Percentiles rank a stretch among this genome's conserved stretches.
Conservation (phyloP, 53 echinoderm and acorn worm genomes). For the Arbacia lixula region DNA sequence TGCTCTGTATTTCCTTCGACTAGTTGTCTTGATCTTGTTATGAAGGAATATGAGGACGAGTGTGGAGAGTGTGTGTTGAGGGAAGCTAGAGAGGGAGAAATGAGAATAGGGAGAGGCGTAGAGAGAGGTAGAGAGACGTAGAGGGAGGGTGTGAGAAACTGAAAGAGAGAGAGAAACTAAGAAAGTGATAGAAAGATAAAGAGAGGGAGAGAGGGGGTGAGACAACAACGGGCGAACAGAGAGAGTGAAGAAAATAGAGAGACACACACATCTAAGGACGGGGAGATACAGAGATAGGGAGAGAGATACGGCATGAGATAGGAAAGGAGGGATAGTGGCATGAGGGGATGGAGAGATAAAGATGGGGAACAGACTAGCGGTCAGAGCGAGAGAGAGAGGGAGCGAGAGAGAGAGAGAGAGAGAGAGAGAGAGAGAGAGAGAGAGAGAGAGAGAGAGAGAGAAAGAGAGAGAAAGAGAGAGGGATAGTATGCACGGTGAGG, state of each 20-base stretch:
- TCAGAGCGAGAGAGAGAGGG: background rate
- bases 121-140: too few species aligned
- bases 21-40: too few species aligned
- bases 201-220: slow-evolving; percentile 4
- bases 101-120: too few species aligned
- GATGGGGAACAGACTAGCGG: too few species aligned
- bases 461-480: too few species aligned
- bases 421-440: background rate
- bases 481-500: too few species aligned
- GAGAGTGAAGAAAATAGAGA: background rate
- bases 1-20: too few species aligned
- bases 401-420: background rate
- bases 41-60: too few species aligned
- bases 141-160: background rate
- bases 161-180: background rate
- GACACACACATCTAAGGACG: background rate
- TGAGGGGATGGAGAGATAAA: too few species aligned
- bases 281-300: background rate
- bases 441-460: background rate
- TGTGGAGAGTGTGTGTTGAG: too few species aligned
- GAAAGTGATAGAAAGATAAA: background rate
- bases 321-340: too few species aligned
- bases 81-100: too few species aligned
- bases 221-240: background rate
- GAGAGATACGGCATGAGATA: background rate